Evolutionary conservation across 1,140 invertebrate species (phyloP), one percentile per base, ranked within the genome.

Genomic region (Eumeta japonica): DNA sequence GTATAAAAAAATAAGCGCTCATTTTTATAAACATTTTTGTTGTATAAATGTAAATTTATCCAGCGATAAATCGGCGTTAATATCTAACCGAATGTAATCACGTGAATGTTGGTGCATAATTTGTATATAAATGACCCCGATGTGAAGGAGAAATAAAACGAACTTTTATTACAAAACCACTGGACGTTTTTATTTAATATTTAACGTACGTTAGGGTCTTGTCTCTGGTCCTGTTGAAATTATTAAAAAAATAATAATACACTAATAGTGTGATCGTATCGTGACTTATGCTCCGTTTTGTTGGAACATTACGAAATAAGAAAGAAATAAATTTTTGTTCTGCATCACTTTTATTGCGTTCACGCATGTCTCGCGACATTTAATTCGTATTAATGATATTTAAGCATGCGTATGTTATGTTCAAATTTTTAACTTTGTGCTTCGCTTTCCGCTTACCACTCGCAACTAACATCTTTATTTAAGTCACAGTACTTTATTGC

Each of bases 81-180:
- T 43, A 38, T 41, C 53, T 56, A 55, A 46, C 57, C 64, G 55
- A 70, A 65, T 63, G 55, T 63, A 66, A 55, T 56, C 63, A 50
- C 70, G 64, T 71, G 67, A 71, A 74, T 70, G 61, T 65, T 65
- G 49, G 63, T 52, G 41, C 50, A 63, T 68, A 62, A 71, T 74
- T 66, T 71, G 70, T 74, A 74, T 74, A 74, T 74, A n/a, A 74
- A 66, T 57, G 70, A 67, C 63, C 50, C 51, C 52, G 52, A 70
- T 74, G 64, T 71, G 62, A 62, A 71, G 48, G 59, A 62, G 53
- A 54, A 43, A 43, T 70, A 73, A 73, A 67, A 62, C 61, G 53
- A 62, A 51, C 59, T 67, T 74, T 74, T 74, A 71, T 63, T 74
- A 74, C 63, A 70, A 71, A 73, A 70, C 56, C 38, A 35, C 58